Conservation (phyloP, 2,113 vertebrate genomes). For the Pachycephala philippinensis region DNA sequence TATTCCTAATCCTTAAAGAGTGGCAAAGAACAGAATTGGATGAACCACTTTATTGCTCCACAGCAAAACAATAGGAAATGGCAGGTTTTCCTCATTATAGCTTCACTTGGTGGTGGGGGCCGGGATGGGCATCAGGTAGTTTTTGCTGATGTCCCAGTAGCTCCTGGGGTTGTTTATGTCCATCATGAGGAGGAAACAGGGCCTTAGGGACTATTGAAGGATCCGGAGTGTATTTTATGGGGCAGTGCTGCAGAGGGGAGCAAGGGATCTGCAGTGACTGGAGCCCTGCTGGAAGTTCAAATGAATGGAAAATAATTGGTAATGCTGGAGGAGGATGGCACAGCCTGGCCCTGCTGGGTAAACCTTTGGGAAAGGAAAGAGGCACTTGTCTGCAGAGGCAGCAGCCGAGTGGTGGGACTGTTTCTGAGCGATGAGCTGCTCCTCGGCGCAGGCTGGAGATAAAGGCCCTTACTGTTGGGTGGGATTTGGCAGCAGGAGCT, state of each 20-base stretch:
- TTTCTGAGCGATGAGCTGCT: neutral
- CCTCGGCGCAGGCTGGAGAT: neutral
- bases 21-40: neutral
- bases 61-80: neutral
- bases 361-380: neutral
- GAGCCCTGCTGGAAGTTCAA: neutral
- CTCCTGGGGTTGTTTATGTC: neutral
- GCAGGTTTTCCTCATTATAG: neutral
- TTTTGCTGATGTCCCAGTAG: neutral
- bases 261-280: neutral
- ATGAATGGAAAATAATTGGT: neutral
- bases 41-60: neutral
- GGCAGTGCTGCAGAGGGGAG: neutral
- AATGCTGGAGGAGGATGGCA: neutral
- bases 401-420: neutral
- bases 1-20: neutral
- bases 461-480: neutral
- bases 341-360: neutral
- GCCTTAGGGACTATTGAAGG: neutral
- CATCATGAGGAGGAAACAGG: neutral
- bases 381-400: neutral
- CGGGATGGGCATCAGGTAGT: rapidly evolving
- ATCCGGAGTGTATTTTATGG: neutral
- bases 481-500: neutral
- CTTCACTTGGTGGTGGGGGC: neutral